Conservation (phyloP, 2,797 vertebrate species). For the Peromyscus melanophrys region DNA sequence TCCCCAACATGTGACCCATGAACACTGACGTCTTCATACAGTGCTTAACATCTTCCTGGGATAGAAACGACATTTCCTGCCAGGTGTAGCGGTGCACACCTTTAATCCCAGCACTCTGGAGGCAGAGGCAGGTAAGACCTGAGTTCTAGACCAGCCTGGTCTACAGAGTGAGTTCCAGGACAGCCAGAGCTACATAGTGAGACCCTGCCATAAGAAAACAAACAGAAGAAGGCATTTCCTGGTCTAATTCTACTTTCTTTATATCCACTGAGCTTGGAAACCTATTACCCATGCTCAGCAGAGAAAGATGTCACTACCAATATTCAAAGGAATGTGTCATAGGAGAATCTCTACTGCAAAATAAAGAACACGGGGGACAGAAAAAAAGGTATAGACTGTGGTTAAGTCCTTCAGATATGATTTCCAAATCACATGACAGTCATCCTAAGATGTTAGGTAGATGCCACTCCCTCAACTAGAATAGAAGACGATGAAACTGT, state of each 20-base stretch:
- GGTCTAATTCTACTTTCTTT: background rate
- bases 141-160: background rate
- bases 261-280: constrained; percentile 47
- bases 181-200: background rate
- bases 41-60: constrained; percentile 13
- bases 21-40: constrained; percentile 13
- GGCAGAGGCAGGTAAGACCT: background rate
- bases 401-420: constrained; percentile 1
- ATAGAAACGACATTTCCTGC: constrained; percentile 26
- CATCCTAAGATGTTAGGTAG: background rate
- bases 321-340: constrained; percentile 7
- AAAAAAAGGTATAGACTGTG: background rate
- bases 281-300: constrained; percentile 41
- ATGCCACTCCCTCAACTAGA: background rate
- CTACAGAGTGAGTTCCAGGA: background rate
- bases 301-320: constrained; percentile 24
- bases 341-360: constrained; percentile 11
- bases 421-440: constrained; percentile 8
- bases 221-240: constrained; percentile 59
- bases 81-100: no score
- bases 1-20: background rate
- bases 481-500: constrained; percentile 12
- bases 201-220: background rate
- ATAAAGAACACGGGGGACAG: background rate
- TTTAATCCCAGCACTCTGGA: background rate